Percentiles rank a stretch among this genome's conserved stretches.
Conservation (phyloP, 2,113 vertebrate genomes). For the Diadophis punctatus region DNA sequence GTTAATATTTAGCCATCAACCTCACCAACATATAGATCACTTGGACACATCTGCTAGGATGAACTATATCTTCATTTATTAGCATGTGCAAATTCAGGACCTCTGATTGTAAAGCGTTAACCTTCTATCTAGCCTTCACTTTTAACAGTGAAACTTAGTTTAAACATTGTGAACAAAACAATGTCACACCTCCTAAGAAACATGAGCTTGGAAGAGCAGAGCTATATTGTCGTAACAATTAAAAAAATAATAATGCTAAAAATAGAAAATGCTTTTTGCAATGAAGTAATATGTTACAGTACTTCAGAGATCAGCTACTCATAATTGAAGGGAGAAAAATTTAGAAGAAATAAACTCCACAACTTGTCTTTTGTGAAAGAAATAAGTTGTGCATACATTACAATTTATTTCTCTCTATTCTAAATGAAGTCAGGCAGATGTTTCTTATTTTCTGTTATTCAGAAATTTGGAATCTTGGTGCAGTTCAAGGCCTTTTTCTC, state of each 20-base stretch:
- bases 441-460: slow-evolving; percentile 4
- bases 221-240: neutral
- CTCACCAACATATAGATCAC: neutral
- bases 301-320: neutral
- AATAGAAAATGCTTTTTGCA: neutral
- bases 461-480: neutral
- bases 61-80: neutral
- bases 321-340: neutral
- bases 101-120: too few species aligned
- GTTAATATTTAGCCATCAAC: neutral
- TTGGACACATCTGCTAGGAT: neutral
- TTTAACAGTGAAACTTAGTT: neutral
- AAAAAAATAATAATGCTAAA: neutral
- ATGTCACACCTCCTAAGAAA: neutral
- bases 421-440: slow-evolving; percentile 14
- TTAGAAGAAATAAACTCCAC: neutral
- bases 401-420: neutral
- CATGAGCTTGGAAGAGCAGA: neutral
- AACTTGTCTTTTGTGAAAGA: neutral
- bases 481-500: neutral
- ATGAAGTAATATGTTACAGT: neutral
- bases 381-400: slow-evolving; percentile 7
- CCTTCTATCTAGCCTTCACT: neutral
- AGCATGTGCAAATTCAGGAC: neutral
- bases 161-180: neutral